Percentiles rank a stretch among this genome's conserved stretches.
Conservation (phyloP, 1,140 invertebrate species). For the Nymphalis io region DNA sequence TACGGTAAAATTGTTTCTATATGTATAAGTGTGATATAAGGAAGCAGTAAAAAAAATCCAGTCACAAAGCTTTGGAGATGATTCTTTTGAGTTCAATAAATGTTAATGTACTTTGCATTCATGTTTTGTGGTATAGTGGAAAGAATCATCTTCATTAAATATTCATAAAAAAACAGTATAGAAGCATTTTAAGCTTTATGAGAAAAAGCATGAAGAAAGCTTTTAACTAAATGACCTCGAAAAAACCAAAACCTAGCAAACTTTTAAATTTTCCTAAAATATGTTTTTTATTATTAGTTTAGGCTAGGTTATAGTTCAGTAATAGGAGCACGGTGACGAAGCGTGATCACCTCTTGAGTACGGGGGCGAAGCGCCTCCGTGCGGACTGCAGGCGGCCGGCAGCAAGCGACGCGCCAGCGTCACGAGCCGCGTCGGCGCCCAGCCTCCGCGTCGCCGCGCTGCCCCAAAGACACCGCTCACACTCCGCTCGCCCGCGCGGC, state of each 20-base stretch:
- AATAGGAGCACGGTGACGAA: conserved; percentile 37
- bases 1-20: background rate
- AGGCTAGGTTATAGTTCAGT: conserved; percentile 15
- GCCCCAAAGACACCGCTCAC: conserved; percentile 77
- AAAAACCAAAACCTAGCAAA: conserved; percentile 16
- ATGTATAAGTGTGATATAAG: conserved; percentile 16
- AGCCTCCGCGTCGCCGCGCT: conserved; percentile 77
- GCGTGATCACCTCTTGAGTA: conserved; percentile 84
- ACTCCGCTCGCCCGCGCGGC: conserved; percentile 73
- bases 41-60: conserved; percentile 15
- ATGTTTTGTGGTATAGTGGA: background rate
- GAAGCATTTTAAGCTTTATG: conserved; percentile 15
- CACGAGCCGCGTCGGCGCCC: conserved; percentile 76
- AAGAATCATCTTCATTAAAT: conserved; percentile 8
- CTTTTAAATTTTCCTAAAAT: background rate
- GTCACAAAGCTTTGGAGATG: conserved; percentile 16
- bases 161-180: conserved; percentile 10
- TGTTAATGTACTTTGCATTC: background rate
- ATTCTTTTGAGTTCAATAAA: background rate
- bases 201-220: conserved; percentile 28
- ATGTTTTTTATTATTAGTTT: background rate
- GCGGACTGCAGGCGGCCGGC: conserved; percentile 86
- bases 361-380: conserved; percentile 85
- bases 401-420: conserved; percentile 84
- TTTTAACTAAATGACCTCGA: conserved; percentile 15